A percentile compares a stretch with the other conserved stretches of the same genome.
Conservation (phyloP, 2,113 vertebrate species). For the Fulica atra region DNA sequence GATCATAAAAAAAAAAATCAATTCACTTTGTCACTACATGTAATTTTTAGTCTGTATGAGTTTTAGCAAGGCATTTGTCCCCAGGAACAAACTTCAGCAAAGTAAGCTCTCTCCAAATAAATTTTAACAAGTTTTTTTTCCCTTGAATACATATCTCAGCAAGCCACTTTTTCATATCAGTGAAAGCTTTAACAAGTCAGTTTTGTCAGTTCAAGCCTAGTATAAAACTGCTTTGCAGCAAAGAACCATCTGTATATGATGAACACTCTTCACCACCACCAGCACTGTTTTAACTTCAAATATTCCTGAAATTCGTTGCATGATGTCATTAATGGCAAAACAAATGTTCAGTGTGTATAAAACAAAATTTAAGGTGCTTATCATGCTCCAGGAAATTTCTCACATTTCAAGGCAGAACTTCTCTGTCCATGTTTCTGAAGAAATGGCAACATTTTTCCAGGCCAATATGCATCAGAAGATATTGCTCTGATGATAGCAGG, state of each 20-base stretch:
- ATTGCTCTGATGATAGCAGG: background rate
- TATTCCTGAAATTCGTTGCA: background rate
- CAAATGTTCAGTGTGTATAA: background rate
- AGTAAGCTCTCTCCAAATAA: background rate
- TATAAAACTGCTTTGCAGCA: background rate
- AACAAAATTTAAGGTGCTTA: background rate
- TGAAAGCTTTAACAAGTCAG: background rate
- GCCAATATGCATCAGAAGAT: background rate
- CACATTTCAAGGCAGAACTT: background rate
- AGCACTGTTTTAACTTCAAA: background rate
- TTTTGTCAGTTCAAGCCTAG: background rate
- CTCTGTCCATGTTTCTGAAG: background rate
- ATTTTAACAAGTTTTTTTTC: background rate
- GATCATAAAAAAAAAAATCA: background rate
- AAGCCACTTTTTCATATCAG: background rate
- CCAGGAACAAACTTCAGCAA: background rate
- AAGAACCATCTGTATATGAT: background rate
- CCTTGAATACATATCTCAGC: background rate
- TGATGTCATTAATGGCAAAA: background rate
- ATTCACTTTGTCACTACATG: background rate
- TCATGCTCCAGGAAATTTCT: background rate
- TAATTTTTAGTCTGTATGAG: background rate
- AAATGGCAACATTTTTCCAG: background rate
- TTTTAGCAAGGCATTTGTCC: background rate
- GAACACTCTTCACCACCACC: background rate